Evolutionary conservation across 2,797 vertebrate species (phyloP), one percentile per base, ranked within the genome.

Genomic region (Sebastes ruberrimus): DNA sequence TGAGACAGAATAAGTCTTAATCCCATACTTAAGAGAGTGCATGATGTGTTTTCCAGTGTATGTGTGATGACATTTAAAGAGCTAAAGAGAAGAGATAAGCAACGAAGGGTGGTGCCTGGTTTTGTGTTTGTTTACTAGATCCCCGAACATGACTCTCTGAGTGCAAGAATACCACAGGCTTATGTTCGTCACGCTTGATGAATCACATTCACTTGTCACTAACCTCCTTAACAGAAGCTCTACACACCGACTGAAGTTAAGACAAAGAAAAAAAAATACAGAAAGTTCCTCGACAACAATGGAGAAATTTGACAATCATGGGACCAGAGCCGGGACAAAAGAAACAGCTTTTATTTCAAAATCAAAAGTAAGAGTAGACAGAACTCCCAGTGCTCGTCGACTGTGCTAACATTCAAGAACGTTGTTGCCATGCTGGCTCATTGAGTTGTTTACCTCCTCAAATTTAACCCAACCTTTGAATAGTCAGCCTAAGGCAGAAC

Each of bases 361-460:
- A 86, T 84, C 80, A 87, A 86, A 84, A 84, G 76, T 1, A 27
- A 30, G 27, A 72, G 69, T 14, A 66, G n/a, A 78, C 65, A 72
- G 32, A 53, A 71, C 53, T 81, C 78, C 72, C 76, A 35, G 28
- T 76, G 70, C 71, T 69, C 16, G 46, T 73, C 4, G 5, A 70
- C 71, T 69, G 42, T 32, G 60, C 68, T 73, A 74, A 71, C 62
- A 85, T 74, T 83, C 28, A 72, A 77, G 35, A 73, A 27, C 18
- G 5, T 11, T 46, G 71, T 60, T 86, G 79, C 74, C 57, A 72
- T 20, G 63, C 49, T 2, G 27, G 14, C 83, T 90, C 66, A 74
- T n/a, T 67, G 75, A 86, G 62, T 79, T 88, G 87, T 93, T 92
- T 89, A 88, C 78, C 74, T 67, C 74, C 55, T 69, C 59, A 78